A percentile compares a stretch with the other conserved stretches of the same genome.
Conservation (phyloP, 2,113 vertebrate species). For the Picathartes gymnocephalus region DNA sequence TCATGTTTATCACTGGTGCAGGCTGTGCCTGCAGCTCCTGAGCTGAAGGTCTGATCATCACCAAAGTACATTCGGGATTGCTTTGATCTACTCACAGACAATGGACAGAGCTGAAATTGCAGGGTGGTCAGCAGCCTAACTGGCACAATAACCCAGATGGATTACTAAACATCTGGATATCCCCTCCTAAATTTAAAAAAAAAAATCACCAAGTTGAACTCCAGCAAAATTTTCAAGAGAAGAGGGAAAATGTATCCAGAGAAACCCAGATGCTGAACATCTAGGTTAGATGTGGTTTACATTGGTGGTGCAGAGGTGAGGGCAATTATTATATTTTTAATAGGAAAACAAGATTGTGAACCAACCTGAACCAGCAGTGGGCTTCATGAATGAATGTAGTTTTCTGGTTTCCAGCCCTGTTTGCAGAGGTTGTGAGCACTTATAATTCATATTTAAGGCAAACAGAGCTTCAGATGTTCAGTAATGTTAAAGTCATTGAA, state of each 20-base stretch:
- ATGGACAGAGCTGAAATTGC: neutral
- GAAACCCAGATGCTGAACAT: neutral
- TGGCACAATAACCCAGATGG: neutral
- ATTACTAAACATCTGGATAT: constrained; percentile 17
- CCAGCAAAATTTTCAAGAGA: neutral
- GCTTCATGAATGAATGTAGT: neutral
- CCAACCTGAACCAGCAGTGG: neutral
- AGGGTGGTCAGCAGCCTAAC: constrained; percentile 11
- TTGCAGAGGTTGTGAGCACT: neutral
- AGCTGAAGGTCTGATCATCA: neutral
- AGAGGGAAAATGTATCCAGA: neutral
- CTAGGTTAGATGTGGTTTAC: neutral
- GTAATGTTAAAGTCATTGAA: neutral
- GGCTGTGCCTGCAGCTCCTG: neutral
- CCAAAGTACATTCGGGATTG: neutral
- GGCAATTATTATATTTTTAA: neutral
- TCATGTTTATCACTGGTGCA: neutral
- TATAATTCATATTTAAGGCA: neutral
- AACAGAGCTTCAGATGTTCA: constrained; percentile 2
- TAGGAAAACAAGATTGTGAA: neutral
- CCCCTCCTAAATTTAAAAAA: neutral
- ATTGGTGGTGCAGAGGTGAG: neutral
- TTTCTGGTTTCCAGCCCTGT: neutral
- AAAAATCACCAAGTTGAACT: neutral
- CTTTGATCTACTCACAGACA: neutral